Evolutionary conservation across 2,113 vertebrate genomes (phyloP).

Genomic region (Regulus satrapa): DNA sequence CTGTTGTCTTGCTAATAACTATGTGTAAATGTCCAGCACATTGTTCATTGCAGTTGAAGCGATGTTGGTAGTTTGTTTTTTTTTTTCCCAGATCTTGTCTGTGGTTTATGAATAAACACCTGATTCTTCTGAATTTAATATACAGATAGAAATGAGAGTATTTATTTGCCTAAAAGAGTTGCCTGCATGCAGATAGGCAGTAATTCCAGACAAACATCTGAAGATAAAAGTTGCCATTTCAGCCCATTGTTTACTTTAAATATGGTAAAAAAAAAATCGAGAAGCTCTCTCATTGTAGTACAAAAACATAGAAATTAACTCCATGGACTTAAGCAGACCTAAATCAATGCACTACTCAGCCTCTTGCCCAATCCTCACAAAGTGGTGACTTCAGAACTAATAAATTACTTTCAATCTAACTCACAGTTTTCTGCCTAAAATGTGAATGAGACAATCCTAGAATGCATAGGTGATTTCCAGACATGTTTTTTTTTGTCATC

Average conservation of each 20-base stretch:
- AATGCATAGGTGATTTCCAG: background rate
- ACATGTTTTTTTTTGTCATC: background rate
- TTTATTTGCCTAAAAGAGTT: background rate
- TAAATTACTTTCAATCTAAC: background rate
- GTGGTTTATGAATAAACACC: conserved; percentile 10
- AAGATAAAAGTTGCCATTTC: conserved; percentile 9
- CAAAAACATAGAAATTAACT: background rate
- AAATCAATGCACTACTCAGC: background rate
- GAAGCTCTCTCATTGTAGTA: background rate
- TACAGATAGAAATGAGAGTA: conserved; percentile 4
- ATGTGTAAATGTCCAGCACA: background rate
- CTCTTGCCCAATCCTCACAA: background rate
- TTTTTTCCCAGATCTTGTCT: background rate
- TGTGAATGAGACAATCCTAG: background rate
- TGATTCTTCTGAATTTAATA: conserved; percentile 36
- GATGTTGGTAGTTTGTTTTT: background rate
- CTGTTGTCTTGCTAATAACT: conserved; percentile 1
- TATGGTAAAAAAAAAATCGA: background rate
- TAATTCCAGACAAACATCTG: conserved; percentile 21
- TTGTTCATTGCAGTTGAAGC: background rate
- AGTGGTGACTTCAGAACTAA: background rate
- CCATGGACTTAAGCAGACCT: background rate
- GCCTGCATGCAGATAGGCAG: background rate
- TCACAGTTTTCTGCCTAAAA: background rate
- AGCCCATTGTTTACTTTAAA: conserved; percentile 8